Evolutionary conservation across 2,888 invertebrate genomes (phyloP), one percentile per base, ranked within the genome.

Genomic region (Criorhina ranunculi): DNA sequence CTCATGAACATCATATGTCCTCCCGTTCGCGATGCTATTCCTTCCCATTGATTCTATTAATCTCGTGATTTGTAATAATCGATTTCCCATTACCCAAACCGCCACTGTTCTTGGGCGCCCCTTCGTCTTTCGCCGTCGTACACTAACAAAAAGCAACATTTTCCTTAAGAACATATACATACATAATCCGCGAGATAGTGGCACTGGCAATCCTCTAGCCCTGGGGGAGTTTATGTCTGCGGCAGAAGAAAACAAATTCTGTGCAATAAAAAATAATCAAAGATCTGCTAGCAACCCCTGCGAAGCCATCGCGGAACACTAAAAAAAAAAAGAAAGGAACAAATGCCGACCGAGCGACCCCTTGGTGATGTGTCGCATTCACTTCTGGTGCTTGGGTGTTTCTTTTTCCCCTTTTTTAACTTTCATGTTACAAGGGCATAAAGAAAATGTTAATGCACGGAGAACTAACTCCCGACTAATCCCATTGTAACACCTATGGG

Each of bases 41-140:
- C 78, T 49, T 69, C 49, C 40, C 66, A 82, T 82, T 82, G 82
- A 78, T 62, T 73, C 82, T 55, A 62, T 78, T 83, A 83, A 83
- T 83, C 82, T 78, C 55, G 82, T 83, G 82, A 83, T 83, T 83
- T 83, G 82, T 78, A 83, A 83, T 78, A 83, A 83, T 83, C 82
- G 82, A 83, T 83, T 83, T 83, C 72, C 78, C 67, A 83, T 83
- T 78, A 83, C 78, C 67, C 49, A n/a, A 12, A 33, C 78, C 4
- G 24, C 37, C 66, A 35, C 35, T 44, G 15, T 3, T 70, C 5
- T n/a, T n/a, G n/a, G n/a, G n/a, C n/a, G n/a, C n/a, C 9, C 19
- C 24, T 29, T 6, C 44, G 19, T 17, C 57, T 35, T 44, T 33
- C 15, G 35, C 8, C 11, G 19, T 12, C 44, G 53, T 46, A 19